Conservation (phyloP, 2,113 vertebrate genomes). For the Notechis scutatus region DNA sequence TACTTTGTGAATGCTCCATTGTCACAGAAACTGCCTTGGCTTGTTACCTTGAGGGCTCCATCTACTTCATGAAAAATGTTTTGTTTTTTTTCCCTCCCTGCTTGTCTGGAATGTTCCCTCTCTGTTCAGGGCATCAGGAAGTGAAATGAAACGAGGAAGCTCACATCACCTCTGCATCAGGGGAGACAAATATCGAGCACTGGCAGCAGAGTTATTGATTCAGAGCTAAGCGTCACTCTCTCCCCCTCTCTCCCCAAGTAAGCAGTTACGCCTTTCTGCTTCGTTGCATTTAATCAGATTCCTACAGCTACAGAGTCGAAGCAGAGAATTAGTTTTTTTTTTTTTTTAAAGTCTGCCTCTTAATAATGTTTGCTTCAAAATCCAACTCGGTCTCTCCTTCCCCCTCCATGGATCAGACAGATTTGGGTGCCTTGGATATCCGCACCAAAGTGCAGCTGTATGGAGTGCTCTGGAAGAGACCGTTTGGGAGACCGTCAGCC, state of each 20-base stretch:
- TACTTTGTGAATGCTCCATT: not conserved
- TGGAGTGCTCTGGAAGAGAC: constrained; percentile 95
- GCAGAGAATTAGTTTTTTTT: constrained; percentile 15
- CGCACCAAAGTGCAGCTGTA: constrained; percentile 97
- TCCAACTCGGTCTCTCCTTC: constrained; percentile 76
- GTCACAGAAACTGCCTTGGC: constrained; percentile 26
- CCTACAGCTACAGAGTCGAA: constrained; percentile 36
- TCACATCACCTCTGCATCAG: constrained; percentile 42
- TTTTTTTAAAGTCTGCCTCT: not conserved
- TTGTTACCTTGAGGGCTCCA: constrained; percentile 12
- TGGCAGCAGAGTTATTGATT: constrained; percentile 62
- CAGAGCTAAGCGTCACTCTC: constrained; percentile 48
- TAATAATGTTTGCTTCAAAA: constrained; percentile 78
- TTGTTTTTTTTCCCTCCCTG: not conserved
- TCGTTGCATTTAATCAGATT: constrained; percentile 57
- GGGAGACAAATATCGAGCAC: constrained; percentile 60
- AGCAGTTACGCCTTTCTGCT: constrained; percentile 46
- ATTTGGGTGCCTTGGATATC: constrained; percentile 87
- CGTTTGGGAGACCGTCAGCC: constrained; percentile 87
- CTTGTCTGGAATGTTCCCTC: constrained; percentile 29
- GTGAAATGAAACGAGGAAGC: constrained; percentile 37
- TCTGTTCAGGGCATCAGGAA: constrained; percentile 47
- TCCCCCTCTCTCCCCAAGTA: constrained; percentile 4
- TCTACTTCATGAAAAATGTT: constrained; percentile 26
- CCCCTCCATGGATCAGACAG: constrained; percentile 88